Conservation (phyloP, 2,113 vertebrate genomes). For the Macquaria ambigua region DNA sequence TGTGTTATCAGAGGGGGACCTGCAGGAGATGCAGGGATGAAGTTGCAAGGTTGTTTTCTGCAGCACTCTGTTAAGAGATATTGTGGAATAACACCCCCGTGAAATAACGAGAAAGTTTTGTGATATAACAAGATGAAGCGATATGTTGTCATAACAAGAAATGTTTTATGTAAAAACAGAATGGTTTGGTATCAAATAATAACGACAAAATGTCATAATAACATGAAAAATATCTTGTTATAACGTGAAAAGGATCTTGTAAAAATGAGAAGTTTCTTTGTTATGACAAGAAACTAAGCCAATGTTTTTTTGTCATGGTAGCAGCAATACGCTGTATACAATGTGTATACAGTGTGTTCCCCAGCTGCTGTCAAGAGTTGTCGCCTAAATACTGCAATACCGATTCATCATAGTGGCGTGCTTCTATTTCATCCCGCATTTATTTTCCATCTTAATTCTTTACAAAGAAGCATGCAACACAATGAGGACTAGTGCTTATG, state of each 20-base stretch:
- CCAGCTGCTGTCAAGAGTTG: neutral
- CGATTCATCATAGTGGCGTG: neutral
- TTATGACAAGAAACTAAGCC: neutral
- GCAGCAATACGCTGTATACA: neutral
- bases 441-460: neutral
- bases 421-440: neutral
- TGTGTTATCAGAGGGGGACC: constrained; percentile 24
- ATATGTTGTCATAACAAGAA: neutral
- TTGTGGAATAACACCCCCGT: too few species aligned
- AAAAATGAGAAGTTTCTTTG: neutral
- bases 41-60: constrained; percentile 6
- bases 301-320: neutral
- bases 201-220: neutral
- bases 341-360: neutral
- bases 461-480: neutral
- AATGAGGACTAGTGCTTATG: too few species aligned
- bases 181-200: neutral
- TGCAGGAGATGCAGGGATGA: constrained; percentile 2
- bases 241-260: neutral
- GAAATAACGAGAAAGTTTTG: too few species aligned
- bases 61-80: neutral
- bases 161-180: too few species aligned
- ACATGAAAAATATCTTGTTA: neutral
- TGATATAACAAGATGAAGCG: neutral
- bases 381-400: neutral